phyloP scores from a whole-genome alignment of 2,888 invertebrate genomes.

The Acanthosepion esculentum region DNA sequence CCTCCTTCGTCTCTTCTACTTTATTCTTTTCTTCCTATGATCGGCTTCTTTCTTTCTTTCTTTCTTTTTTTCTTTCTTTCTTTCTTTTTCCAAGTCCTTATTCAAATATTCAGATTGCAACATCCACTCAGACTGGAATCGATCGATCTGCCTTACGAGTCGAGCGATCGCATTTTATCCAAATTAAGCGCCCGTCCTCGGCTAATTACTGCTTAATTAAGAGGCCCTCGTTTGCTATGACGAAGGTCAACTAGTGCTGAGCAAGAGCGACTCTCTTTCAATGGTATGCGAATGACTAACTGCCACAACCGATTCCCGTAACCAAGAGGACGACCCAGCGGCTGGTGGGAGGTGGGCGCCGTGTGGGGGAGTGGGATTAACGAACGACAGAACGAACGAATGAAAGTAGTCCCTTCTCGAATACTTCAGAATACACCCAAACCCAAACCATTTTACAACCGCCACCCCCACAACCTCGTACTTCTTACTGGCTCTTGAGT shows the following conservation, averaged over 20 bases:
- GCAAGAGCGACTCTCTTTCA: background rate
- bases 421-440: background rate
- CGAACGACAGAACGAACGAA: background rate
- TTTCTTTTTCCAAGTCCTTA: background rate
- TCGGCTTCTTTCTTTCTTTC: background rate
- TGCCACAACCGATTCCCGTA: background rate
- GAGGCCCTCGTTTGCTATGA: background rate
- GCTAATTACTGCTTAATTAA: conserved; percentile 4
- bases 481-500: background rate
- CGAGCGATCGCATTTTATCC: background rate
- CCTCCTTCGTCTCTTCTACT: background rate
- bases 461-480: background rate
- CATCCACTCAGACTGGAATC: background rate
- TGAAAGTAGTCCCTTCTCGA: background rate
- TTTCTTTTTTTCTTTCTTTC: background rate
- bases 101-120: background rate
- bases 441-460: background rate
- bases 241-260: background rate
- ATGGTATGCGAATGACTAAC: background rate
- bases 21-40: background rate
- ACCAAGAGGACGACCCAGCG: background rate
- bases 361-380: background rate
- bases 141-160: background rate
- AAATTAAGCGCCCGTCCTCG: background rate
- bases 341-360: background rate